phyloP scores from a whole-genome alignment of 35 echinoderm and acorn worm genomes.

The Amphiura filiformis region DNA sequence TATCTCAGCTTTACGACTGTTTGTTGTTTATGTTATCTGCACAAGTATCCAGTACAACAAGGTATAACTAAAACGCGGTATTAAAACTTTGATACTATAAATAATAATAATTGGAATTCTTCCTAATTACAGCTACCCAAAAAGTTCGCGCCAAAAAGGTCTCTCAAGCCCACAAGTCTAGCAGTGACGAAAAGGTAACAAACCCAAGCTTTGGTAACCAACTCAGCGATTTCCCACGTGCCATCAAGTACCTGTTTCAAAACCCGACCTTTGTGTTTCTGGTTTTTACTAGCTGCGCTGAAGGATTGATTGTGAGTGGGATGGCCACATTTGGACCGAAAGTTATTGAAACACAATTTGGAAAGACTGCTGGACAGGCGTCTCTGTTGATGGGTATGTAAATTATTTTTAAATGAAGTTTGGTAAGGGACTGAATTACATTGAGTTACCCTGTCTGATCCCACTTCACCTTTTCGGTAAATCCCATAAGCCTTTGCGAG shows the following conservation, averaged over 20 bases:
- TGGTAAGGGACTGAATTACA: no score
- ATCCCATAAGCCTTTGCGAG: no score
- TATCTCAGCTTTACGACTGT: no score
- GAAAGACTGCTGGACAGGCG: background rate
- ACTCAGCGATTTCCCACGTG: slow-evolving; percentile 31
- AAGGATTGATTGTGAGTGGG: slow-evolving; percentile 34
- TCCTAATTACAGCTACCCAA: slow-evolving; percentile 39
- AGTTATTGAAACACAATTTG: slow-evolving; percentile 61
- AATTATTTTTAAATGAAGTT: no score
- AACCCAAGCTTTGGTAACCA: slow-evolving; percentile 29
- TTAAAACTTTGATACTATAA: no score
- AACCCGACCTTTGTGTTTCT: slow-evolving; percentile 64
- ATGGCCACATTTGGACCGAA: slow-evolving; percentile 55
- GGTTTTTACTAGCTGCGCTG: slow-evolving; percentile 29
- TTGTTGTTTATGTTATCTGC: no score
- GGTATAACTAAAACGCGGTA: no score
- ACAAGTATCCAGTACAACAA: no score
- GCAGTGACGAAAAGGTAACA: slow-evolving; percentile 5
- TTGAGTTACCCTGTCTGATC: no score
- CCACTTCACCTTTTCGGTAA: no score
- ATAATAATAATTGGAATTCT: no score
- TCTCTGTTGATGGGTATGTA: no score
- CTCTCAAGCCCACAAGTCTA: slow-evolving; percentile 46
- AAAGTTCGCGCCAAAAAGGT: slow-evolving; percentile 63
- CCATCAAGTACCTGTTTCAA: slow-evolving; percentile 46